Base-by-base conservation (phyloP, 2,888 invertebrate species). In the Caenorhabditis sulstoni region DNA sequence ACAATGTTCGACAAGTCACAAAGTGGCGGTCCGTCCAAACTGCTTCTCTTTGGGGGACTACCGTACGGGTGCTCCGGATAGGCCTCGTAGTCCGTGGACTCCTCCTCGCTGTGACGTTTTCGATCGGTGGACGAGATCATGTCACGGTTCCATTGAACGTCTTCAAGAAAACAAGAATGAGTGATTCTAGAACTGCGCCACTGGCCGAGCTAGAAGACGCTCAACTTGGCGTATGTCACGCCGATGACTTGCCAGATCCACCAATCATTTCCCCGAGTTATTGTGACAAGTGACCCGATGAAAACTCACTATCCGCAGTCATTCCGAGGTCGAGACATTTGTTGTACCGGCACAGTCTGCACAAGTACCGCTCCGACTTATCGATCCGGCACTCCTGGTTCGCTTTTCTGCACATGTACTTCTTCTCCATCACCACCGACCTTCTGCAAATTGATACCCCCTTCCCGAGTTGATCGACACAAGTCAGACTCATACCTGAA, bases 71-170 rank as follows among this genome's bases (percentile, higher is more conserved):
- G 20, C 14, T 67, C 62, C 3, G 50, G 37, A 16, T 58, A 58
- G 4, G 35, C 47, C n/a, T 68, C 68, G 50, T 41, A 52, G 44
- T 58, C 50, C 16, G 44, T 66, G 18, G 44, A 44, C 12, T 71
- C 71, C 0, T 78, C 71, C 9, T 66, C 59, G 18, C 64, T 68
- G 58, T 64, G 76, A 1, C 62, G 20, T 37, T 71, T 71, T 8
- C 66, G 41, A 29, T 70, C 68, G 16, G 65, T 62, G 5, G 76
- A 71, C 16, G 66, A 71, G 11, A 82, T 61, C 47, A 59, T 71
- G 44, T 82, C 82, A 5, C 82, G 76, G 29, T 82, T 82, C 74
- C 77, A 80, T 53, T 82, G 82, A 1, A 82, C 82, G 70, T 82
- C 82, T 79, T 55, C 16, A 71, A 65, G 29, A 7, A 29, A 5